Base-by-base conservation (phyloP, 1,140 invertebrate genomes). In the Hycleus phaleratus region DNA sequence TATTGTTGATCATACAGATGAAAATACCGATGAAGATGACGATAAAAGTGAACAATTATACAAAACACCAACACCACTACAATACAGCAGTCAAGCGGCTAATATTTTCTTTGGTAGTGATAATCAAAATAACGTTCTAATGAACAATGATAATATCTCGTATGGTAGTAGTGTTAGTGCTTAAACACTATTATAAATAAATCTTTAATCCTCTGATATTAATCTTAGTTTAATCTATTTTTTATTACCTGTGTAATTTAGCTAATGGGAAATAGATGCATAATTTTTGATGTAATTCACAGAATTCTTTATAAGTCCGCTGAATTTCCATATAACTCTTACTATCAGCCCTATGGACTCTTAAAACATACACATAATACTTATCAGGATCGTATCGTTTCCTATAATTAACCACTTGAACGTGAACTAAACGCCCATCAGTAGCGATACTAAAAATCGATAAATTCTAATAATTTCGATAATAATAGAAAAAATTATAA, bases 351-450 rank as follows among this genome's bases (percentile, higher is more conserved):
- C 96, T 79, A 64, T 87, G 86, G 44, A 99, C 88, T 65, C 86
- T 82, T 44, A 98, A 75, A 64, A 95, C 89, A 73, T 96, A 99
- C 68, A 97, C 93, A 75, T 99, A 99, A 78, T 96, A 94, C 78
- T 98, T 98, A 70, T 98, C 95, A 24, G 95, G 95, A 74, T 93
- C 92, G 72, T 96, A 97, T 61, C 93, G 84, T 74, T 99, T 99
- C 77, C 96, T 90, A 74, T 86, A 96, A 48, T 87, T 86, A 46
- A 90, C 82, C 7, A 98, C 90, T 73, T 88, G 85, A 2, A 97
- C 89, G 53, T 81, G 83, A n/a, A 82, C 84, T 47, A 99, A 83
- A 26, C 88, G 83, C 8, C 95, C 96, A 78, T 98, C 96, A 73
- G 88, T 87, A 48, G 87, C 80, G 82, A 91, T 86, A 57, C 91